Base-by-base conservation (phyloP, 2,113 vertebrate species). In the Aramus guarauna region DNA sequence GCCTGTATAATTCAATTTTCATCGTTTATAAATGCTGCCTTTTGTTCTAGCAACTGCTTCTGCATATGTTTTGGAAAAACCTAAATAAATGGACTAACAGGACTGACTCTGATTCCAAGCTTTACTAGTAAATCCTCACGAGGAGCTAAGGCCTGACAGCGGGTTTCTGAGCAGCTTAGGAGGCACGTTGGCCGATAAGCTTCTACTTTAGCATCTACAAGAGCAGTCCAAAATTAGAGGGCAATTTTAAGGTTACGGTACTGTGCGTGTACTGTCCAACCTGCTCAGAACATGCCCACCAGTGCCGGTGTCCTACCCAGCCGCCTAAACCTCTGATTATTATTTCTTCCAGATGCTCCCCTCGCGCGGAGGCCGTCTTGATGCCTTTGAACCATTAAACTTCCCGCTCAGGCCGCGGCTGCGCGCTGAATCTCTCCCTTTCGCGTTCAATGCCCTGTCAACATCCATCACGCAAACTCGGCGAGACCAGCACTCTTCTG, bases 331-430 rank as follows among this genome's bases (percentile, higher is more conserved):
- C 76, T 56, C 86, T 18, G 60, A 8, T 68, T 36, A 2, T 94
- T 55, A 85, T 94, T 92, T 43, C 87, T 94, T 81, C 87, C 94
- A 94, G 92, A 90, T 93, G 86, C 69, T 89, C n/a, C 55, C 72
- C 68, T 71, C 2, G 18, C 50, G 53, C 67, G 12, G 81, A 75
- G 81, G 14, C 60, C 1, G 1, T n/a, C 73, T 81, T 32, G 52
- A 22, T 39, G 69, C 21, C 81, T 96, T 91, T 89, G 87, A 94
- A 83, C 66, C 74, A 30, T 37, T 37, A 29, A 82, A 58, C 45
- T 78, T 27, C 91, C 89, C 92, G 60, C 69, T 39, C 68, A 19
- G 59, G 72, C 85, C 0, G 0, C 5, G 48, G 69, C 69, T 60
- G 15, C 16, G 59, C 73, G 68, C 73, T 93, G 34, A 22, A 47